Percentiles rank a stretch among this genome's conserved stretches.
phyloP scores from a whole-genome alignment of 2,113 vertebrate species.

The Entelurus aequoreus region DNA sequence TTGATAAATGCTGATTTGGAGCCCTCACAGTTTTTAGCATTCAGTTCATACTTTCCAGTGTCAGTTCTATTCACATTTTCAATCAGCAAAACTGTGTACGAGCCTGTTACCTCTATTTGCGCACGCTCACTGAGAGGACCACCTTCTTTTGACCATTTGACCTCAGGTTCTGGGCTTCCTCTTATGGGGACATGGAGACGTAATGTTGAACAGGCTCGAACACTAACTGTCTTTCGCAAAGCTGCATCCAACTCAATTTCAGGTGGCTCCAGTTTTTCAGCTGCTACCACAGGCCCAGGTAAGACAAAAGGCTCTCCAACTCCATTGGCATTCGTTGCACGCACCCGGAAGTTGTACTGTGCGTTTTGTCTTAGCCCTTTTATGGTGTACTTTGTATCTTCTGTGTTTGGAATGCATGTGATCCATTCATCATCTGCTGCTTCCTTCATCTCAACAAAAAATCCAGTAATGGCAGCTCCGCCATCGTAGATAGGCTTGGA shows the following conservation, averaged over 20 bases:
- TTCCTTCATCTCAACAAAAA: conserved; percentile 88
- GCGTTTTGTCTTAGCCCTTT: conserved; percentile 88
- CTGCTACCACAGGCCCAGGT: conserved; percentile 77
- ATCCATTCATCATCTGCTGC: conserved; percentile 84
- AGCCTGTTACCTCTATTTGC: conserved; percentile 87
- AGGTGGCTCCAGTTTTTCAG: conserved; percentile 86
- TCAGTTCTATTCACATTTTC: conserved; percentile 95
- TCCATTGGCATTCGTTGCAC: conserved; percentile 87
- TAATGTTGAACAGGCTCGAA: conserved; percentile 85
- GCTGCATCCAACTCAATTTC: conserved; percentile 91
- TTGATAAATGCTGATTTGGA: conserved; percentile 94
- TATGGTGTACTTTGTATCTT: conserved; percentile 84
- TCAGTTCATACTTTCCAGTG: conserved; percentile 90
- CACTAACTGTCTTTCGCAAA: conserved; percentile 87
- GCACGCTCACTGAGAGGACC: conserved; percentile 80
- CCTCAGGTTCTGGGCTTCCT: conserved; percentile 92
- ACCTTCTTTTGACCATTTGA: conserved; percentile 93
- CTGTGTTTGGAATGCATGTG: conserved; percentile 79
- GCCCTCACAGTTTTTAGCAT: conserved; percentile 86
- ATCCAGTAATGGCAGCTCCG: conserved; percentile 84
- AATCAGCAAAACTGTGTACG: conserved; percentile 89
- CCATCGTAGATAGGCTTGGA: conserved; percentile 94
- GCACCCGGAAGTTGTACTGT: conserved; percentile 89
- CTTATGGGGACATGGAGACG: conserved; percentile 88
- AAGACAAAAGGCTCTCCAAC: conserved; percentile 83